A percentile compares a stretch with the other conserved stretches of the same genome.
These are phyloP conservation scores for Halcyon chelicuti DNA, from an alignment of 2,797 vertebrate genomes.

Conservation along the genomic window DNA sequence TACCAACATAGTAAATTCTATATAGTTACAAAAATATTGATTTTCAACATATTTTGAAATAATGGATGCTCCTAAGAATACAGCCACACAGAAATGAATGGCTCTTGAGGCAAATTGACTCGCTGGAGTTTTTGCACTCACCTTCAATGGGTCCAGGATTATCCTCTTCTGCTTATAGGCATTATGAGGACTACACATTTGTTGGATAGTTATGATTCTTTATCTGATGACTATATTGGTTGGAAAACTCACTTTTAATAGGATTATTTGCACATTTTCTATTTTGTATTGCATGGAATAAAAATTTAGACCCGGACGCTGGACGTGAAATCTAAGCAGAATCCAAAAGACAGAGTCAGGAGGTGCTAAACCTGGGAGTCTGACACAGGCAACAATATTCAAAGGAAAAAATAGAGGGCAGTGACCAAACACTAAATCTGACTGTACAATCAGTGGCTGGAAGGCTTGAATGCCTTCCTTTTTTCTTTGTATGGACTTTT, in stretches of 20 bases:
- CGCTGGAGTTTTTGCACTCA: not conserved
- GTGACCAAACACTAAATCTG: not conserved
- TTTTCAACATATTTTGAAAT: constrained; percentile 33
- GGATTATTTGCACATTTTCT: not conserved
- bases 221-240: not conserved
- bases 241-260: not conserved
- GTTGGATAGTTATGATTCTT: not conserved
- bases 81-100: not conserved
- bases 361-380: not conserved
- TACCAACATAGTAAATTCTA: not conserved
- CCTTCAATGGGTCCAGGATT: not conserved
- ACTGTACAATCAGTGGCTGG: not conserved
- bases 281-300: not conserved
- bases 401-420: not conserved
- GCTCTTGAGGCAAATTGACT: not conserved
- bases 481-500: not conserved
- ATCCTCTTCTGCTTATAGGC: not conserved
- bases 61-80: constrained; percentile 5
- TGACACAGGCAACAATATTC: not conserved
- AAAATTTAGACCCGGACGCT: not conserved
- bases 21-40: constrained; percentile 41
- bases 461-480: not conserved
- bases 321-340: not conserved
- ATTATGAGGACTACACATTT: not conserved
- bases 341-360: not conserved